Base-by-base conservation (phyloP, 2,797 vertebrate genomes). In the Leuciscus waleckii region DNA sequence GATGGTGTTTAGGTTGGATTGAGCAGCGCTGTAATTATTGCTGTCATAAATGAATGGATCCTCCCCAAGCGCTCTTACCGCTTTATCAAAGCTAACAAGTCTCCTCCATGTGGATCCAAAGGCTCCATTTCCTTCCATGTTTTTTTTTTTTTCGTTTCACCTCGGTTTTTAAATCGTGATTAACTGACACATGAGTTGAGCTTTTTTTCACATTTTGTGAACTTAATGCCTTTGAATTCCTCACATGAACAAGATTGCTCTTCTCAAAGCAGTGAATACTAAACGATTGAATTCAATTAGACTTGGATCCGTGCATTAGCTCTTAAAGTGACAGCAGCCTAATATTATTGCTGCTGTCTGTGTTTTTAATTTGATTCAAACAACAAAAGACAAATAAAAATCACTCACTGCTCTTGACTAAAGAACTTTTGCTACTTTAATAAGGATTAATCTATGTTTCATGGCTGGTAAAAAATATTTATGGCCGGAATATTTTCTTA, bases 1-100 rank as follows among this genome's bases (percentile, higher is more conserved):
- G 83, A 86, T 87, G 88, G 78, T 95, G 93, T 95, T 95, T 95
- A 93, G 89, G 82, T 94, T 95, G 93, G 93, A 94, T 91, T 85
- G 89, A 91, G 88, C 89, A 77, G 86, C 88, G 79, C 82, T 89
- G 90, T 91, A 93, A 94, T 94, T 92, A 93, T 83, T 87, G 89
- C 90, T 92, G 92, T 94, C 93, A 93, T 93, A 93, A 94, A 94
- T 91, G 87, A 93, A 93, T 93, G 90, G 91, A 92, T 92, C 92
- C 88, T 89, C 89, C 91, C 89, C 87, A 87, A 90, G 89, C 85
- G 89, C 84, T 89, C 88, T 92, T 89, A 90, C 90, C 84, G 88
- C 89, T 92, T 93, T 93, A 92, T 93, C 91, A 88, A 85, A 91
- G 90, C 75, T 81, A 90, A 93, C 73, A 83, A 79, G 46, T 76